These are phyloP conservation scores for Corella eumyota DNA, from an alignment of 23 tunicate species.

Conservation along the genomic window DNA sequence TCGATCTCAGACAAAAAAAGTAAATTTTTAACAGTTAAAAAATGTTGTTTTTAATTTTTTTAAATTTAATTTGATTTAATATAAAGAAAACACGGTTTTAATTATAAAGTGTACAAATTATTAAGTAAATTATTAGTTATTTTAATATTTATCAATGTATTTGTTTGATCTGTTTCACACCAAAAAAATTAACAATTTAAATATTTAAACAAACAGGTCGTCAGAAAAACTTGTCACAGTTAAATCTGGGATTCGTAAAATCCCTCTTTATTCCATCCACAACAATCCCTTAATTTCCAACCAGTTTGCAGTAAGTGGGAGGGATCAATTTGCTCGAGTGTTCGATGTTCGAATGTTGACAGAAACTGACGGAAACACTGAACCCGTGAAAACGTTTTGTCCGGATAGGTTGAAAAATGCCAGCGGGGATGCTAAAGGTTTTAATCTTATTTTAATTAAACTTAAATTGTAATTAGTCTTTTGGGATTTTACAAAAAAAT, in stretches of 20 bases:
- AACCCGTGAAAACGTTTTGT: slow-evolving; percentile 23
- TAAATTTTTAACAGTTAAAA: slow-evolving; percentile 8
- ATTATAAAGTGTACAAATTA: background rate
- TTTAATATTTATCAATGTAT: background rate
- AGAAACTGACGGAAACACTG: slow-evolving; percentile 3
- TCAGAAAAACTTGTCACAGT: slow-evolving; percentile 58
- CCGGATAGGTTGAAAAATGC: slow-evolving; percentile 36
- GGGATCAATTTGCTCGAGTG: slow-evolving; percentile 33
- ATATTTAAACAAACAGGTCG: slow-evolving; percentile 13
- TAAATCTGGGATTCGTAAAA: slow-evolving; percentile 17
- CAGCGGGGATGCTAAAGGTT: slow-evolving; percentile 15
- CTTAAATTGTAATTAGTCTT: too few species aligned
- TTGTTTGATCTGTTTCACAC: background rate
- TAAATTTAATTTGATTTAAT: too few species aligned
- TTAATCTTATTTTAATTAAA: background rate
- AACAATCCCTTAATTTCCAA: slow-evolving; percentile 38
- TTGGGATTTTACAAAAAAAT: too few species aligned
- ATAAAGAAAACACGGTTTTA: too few species aligned
- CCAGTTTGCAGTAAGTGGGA: slow-evolving; percentile 83
- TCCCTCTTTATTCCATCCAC: slow-evolving; percentile 79
- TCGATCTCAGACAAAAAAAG: slow-evolving; percentile 46
- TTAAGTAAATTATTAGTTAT: background rate
- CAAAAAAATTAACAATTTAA: background rate
- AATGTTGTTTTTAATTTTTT: background rate
- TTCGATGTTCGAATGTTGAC: slow-evolving; percentile 60